Percentiles rank a stretch among this genome's conserved stretches.
These are phyloP conservation scores for Vannuccia rotundouncinata DNA, from an alignment of 2,888 invertebrate genomes.

Conservation along the genomic window DNA sequence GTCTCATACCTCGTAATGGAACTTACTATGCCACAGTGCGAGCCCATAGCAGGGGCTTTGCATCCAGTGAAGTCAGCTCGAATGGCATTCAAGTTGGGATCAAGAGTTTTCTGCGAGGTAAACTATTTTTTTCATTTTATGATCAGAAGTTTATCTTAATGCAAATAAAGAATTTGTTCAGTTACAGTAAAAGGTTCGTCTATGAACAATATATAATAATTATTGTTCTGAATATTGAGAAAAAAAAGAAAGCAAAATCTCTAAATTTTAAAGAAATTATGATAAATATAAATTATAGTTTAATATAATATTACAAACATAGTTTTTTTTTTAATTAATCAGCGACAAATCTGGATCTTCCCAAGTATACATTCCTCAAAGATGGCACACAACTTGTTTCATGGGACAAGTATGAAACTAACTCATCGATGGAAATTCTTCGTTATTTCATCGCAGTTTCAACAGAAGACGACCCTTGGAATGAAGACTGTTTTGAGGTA, in stretches of 20 bases:
- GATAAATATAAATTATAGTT: too few relatives aligned
- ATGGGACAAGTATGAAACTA: neutral
- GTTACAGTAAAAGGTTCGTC: too few relatives aligned
- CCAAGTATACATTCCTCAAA: neutral
- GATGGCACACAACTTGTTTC: neutral
- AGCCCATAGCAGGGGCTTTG: conserved; percentile 43
- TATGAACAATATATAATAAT: too few relatives aligned
- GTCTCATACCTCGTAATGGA: conserved; percentile 41
- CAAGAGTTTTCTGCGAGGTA: conserved; percentile 33
- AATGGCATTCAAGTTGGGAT: conserved; percentile 45
- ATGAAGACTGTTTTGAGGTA: neutral
- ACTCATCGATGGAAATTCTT: neutral
- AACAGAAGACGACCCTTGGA: neutral
- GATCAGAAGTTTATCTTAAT: too few relatives aligned
- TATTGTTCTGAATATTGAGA: too few relatives aligned
- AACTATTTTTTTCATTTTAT: too few relatives aligned
- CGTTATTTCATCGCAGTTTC: neutral
- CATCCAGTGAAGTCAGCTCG: conserved; percentile 43
- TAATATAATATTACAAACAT: too few relatives aligned
- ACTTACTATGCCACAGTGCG: conserved; percentile 45
- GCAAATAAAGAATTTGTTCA: too few relatives aligned
- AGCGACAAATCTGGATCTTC: neutral
- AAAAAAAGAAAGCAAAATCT: too few relatives aligned
- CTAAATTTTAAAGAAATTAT: too few relatives aligned
- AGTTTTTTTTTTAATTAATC: too few relatives aligned